Percentiles rank a stretch among this genome's conserved stretches.
These are phyloP conservation scores for Homarus gammarus DNA, from an alignment of 2,888 invertebrate species.

Conservation along the genomic window DNA sequence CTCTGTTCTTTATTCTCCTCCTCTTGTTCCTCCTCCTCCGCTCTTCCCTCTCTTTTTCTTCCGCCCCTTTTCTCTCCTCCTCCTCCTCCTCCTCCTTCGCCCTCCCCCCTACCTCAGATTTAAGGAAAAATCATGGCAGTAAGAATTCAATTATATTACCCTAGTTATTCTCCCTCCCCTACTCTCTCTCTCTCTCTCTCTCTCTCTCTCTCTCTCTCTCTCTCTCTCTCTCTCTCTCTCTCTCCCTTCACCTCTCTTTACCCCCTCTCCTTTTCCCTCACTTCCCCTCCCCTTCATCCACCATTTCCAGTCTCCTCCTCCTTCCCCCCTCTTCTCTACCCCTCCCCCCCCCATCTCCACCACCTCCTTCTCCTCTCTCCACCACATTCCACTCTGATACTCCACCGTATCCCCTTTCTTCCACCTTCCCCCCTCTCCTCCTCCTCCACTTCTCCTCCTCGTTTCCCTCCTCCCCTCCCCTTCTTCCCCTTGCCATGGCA, in stretches of 20 bases:
- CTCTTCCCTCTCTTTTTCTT: no score
- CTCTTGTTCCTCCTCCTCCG: no score
- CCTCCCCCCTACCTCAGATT: no score
- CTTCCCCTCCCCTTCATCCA: neutral
- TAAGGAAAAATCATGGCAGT: no score
- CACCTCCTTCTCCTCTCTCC: neutral
- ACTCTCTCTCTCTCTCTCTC: neutral
- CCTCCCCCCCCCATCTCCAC: neutral
- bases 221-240: neutral
- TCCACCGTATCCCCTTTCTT: neutral
- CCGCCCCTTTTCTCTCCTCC: no score
- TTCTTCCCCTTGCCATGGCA: neutral
- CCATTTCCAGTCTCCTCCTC: neutral
- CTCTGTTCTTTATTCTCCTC: no score
- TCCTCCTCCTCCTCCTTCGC: no score
- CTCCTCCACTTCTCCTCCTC: neutral
- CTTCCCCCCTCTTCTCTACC: neutral
- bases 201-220: no score
- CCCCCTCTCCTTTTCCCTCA: neutral
- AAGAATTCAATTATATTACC: no score
- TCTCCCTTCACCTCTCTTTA: neutral
- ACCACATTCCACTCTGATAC: neutral
- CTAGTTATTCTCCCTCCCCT: neutral
- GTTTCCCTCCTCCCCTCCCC: neutral
- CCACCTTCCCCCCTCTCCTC: neutral